These are phyloP conservation scores for Phoenicopterus ruber DNA, from an alignment of 2,113 vertebrate species.

Conservation along the genomic window DNA sequence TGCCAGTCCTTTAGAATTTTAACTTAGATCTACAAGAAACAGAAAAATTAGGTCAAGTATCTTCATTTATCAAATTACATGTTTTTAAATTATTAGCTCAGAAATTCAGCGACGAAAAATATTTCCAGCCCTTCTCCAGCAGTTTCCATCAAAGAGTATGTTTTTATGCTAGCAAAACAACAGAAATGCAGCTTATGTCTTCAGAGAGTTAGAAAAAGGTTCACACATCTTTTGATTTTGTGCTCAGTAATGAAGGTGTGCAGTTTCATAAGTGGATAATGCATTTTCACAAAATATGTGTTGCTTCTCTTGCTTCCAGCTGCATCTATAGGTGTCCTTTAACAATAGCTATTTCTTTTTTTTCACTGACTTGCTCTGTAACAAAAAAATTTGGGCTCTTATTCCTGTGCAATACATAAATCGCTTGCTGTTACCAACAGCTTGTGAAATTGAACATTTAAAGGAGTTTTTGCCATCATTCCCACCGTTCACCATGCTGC, in stretches of 20 bases:
- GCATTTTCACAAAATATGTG: neutral
- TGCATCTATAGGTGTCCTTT: neutral
- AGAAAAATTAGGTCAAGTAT: slow-evolving; percentile 11
- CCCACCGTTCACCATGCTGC: neutral
- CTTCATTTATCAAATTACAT: slow-evolving; percentile 36
- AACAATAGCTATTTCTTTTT: neutral
- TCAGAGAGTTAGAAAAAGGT: neutral
- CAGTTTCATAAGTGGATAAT: neutral
- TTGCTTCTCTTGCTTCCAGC: neutral
- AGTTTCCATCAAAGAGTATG: neutral
- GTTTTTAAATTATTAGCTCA: slow-evolving; percentile 6
- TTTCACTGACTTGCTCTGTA: neutral
- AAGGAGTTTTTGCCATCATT: neutral
- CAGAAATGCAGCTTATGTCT: neutral
- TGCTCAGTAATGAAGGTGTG: neutral
- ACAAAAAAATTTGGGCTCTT: neutral
- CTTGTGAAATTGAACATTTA: neutral
- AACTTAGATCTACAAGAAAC: slow-evolving; percentile 25
- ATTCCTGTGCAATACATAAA: neutral
- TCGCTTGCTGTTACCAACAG: neutral
- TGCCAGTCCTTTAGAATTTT: slow-evolving; percentile 11
- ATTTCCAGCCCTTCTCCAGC: neutral
- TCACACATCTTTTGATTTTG: neutral
- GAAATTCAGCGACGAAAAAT: slow-evolving; percentile 9
- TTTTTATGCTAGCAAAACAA: neutral